Conservation (phyloP, 2,113 vertebrate genomes). For the Ictidomys tridecemlineatus region DNA sequence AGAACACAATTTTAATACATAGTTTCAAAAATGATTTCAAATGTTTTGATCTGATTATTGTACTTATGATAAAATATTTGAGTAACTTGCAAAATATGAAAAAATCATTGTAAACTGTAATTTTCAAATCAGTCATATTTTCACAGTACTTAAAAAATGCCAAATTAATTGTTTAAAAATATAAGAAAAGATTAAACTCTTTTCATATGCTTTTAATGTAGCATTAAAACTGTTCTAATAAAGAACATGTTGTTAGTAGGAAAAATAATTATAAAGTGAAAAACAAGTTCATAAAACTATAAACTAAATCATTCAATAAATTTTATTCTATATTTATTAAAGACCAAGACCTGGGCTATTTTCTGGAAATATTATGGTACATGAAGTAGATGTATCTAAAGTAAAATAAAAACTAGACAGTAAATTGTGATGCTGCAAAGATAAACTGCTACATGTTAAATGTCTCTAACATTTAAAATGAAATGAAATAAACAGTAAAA, state of each 20-base stretch:
- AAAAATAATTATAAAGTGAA: constrained; percentile 33
- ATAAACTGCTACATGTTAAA: neutral
- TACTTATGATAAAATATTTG: neutral
- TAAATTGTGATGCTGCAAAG: neutral
- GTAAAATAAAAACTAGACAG: neutral
- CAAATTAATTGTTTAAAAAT: neutral
- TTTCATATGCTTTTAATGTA: neutral
- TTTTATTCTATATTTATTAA: constrained; percentile 16
- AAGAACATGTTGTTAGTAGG: neutral
- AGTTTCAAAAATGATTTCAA: constrained; percentile 23
- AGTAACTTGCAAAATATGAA: neutral
- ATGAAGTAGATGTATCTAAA: neutral
- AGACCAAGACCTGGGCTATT: neutral
- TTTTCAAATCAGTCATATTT: constrained; percentile 26
- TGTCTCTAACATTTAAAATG: neutral
- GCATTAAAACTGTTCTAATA: neutral
- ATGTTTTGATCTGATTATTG: constrained; percentile 41
- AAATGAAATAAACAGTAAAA: neutral
- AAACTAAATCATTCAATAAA: neutral
- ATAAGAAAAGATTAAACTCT: neutral
- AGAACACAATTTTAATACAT: neutral
- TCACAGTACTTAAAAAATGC: neutral
- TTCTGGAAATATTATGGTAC: neutral
- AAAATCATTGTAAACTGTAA: constrained; percentile 3
- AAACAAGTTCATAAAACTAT: constrained; percentile 1